Evolutionary conservation across 2,113 vertebrate species (phyloP).

Genomic region (Salvator merianae): DNA sequence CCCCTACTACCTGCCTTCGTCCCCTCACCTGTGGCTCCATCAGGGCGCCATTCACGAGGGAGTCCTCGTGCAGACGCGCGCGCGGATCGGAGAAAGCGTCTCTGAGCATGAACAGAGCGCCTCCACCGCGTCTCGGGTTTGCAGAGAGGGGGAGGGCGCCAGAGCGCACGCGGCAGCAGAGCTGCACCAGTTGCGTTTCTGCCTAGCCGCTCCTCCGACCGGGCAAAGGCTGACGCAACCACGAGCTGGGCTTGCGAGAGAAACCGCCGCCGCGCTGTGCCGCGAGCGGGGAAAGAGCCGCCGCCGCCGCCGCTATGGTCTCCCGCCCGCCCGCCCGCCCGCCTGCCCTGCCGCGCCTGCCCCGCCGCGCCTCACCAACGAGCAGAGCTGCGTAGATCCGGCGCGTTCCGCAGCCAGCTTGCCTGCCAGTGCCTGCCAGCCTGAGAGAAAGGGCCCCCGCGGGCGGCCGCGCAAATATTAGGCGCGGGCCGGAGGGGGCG

Average conservation of each 20-base stretch:
- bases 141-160: background rate
- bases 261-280: background rate
- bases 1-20: no score
- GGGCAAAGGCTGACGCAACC: background rate
- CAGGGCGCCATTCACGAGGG: background rate
- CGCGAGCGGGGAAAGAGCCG: no score
- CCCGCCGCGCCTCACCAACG: background rate
- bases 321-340: background rate
- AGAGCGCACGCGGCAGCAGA: background rate
- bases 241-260: fast-evolving
- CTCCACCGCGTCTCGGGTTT: background rate
- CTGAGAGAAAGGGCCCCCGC: background rate
- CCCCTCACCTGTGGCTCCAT: no score
- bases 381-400: background rate
- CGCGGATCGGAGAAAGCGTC: background rate
- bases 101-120: background rate
- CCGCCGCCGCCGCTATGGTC: background rate
- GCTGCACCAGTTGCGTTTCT: background rate
- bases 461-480: background rate
- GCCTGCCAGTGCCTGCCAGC: no score
- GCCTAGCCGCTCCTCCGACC: background rate
- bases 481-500: background rate
- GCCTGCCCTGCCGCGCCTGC: background rate
- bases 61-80: background rate
- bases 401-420: no score